Percentiles rank a stretch among this genome's conserved stretches.
phyloP scores from a whole-genome alignment of 1,140 invertebrate species.

The Pteromalus puparum region DNA sequence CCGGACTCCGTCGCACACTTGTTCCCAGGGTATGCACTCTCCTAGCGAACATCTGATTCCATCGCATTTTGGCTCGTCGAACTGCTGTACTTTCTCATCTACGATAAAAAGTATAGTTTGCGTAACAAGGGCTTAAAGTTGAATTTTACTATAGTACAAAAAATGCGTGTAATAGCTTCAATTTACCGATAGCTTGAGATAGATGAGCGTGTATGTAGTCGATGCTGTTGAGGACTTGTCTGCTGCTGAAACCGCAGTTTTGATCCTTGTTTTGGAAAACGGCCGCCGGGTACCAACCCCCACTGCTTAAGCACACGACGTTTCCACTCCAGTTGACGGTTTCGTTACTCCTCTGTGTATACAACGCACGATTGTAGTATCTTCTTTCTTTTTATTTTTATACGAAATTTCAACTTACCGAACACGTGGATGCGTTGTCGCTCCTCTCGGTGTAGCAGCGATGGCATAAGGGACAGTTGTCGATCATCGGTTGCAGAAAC shows the following conservation, averaged over 20 bases:
- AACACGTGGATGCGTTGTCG: background rate
- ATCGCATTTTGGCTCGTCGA: conserved; percentile 70
- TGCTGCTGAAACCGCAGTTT: conserved; percentile 73
- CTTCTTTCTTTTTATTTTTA: too few species aligned
- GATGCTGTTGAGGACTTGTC: conserved; percentile 73
- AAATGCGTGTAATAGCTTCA: too few species aligned
- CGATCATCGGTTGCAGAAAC: conserved; percentile 70
- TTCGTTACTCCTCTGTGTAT: conserved; percentile 55
- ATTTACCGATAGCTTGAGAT: conserved; percentile 70
- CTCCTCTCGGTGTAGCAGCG: conserved; percentile 73
- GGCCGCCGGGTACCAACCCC: conserved; percentile 80
- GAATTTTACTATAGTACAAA: background rate
- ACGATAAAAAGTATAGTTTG: conserved; percentile 8
- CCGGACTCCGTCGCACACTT: conserved; percentile 82
- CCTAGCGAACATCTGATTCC: conserved; percentile 83
- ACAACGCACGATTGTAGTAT: background rate
- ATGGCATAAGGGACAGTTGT: conserved; percentile 74
- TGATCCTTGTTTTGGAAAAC: conserved; percentile 75
- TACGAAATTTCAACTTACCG: conserved; percentile 5
- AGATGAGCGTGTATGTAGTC: conserved; percentile 74
- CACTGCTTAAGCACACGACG: conserved; percentile 76
- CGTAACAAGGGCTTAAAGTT: background rate
- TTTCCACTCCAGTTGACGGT: conserved; percentile 75
- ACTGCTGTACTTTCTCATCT: conserved; percentile 10
- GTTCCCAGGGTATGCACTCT: conserved; percentile 78